Evolutionary conservation across 2,888 invertebrate genomes (phyloP).

Genomic region (Alviniconcha strummeri): DNA sequence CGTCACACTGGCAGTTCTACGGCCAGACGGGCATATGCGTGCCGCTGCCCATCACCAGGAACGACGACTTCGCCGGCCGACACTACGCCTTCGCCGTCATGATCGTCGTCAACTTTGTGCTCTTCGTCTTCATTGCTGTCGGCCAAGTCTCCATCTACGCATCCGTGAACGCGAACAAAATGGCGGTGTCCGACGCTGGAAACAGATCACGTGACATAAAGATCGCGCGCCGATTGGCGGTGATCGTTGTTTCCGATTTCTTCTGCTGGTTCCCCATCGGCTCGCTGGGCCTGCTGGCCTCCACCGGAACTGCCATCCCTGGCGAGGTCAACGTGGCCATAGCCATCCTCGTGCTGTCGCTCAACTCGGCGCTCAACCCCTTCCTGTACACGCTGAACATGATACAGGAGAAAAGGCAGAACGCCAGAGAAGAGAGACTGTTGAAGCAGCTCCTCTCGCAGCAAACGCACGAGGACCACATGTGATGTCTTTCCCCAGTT

Average conservation of each 20-base stretch:
- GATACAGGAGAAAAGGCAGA: not conserved
- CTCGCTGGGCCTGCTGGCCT: conserved; percentile 2
- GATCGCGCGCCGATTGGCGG: not conserved
- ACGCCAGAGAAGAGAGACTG: not conserved
- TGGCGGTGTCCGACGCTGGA: not conserved
- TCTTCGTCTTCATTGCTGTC: not conserved
- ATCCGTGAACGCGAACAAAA: not conserved
- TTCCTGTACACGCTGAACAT: conserved; percentile 14
- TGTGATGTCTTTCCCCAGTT: no score
- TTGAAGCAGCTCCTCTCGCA: not conserved
- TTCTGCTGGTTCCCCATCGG: conserved; percentile 12
- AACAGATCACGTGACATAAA: not conserved
- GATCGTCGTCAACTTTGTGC: conserved; percentile 10
- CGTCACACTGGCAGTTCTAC: no score
- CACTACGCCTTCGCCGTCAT: conserved; percentile 4
- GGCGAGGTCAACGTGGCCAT: conserved; percentile 8
- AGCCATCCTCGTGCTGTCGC: not conserved
- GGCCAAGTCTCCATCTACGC: conserved; percentile 7
- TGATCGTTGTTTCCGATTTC: not conserved
- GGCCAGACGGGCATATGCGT: no score
- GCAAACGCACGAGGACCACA: no score
- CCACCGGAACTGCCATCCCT: not conserved
- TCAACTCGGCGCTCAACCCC: conserved; percentile 9
- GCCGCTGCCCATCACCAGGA: no score
- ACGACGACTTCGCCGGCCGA: not conserved